Evolutionary conservation across 2,113 vertebrate species (phyloP).

Genomic region (human): GRCh38 chr3:29294001-29294500

Average conservation of each 20-base stretch:
- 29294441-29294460: neutral
- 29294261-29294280: neutral
- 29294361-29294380: neutral
- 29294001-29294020: neutral
- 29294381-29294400: neutral
- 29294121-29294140: neutral
- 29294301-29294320: neutral
- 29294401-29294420: neutral
- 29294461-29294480: constrained; percentile 20
- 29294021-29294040: neutral
- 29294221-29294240: neutral
- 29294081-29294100: neutral
- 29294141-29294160: neutral
- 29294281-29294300: neutral
- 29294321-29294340: neutral
- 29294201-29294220: neutral
- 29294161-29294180: neutral
- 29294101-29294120: neutral
- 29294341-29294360: neutral
- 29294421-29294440: neutral
- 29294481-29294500: neutral
- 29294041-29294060: neutral
- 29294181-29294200: neutral
- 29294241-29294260: neutral
- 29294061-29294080: neutral